Conservation (phyloP, 1,140 invertebrate genomes). For the Drosophila eugracilis region DNA sequence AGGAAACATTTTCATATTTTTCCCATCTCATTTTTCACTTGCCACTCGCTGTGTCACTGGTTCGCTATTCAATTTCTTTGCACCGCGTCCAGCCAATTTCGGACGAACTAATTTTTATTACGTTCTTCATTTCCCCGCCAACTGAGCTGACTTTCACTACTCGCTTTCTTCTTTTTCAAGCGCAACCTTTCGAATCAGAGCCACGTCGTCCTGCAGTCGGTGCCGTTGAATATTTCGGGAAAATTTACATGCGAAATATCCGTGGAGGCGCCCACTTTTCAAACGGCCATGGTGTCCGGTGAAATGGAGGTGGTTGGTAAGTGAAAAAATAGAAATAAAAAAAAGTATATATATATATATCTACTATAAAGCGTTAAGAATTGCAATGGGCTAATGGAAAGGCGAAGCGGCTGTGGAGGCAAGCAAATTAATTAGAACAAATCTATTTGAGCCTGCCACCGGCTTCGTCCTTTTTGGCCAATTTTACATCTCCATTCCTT, state of each 20-base stretch:
- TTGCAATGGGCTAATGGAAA: constrained; percentile 28
- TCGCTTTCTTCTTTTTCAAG: constrained; percentile 65
- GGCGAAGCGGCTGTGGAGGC: constrained; percentile 37
- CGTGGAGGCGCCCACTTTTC: constrained; percentile 93
- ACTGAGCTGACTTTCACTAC: constrained; percentile 24
- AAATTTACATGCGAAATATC: constrained; percentile 93
- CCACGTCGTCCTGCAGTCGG: constrained; percentile 87
- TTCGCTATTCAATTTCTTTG: constrained; percentile 78
- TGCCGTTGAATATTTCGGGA: constrained; percentile 88
- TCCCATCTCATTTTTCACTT: constrained; percentile 21
- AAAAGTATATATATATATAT: background rate
- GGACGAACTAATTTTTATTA: constrained; percentile 71
- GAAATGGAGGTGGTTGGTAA: constrained; percentile 91
- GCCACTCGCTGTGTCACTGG: constrained; percentile 7
- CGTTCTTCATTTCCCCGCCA: constrained; percentile 25
- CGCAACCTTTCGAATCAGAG: constrained; percentile 87
- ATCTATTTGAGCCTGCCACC: constrained; percentile 49
- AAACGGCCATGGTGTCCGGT: constrained; percentile 90
- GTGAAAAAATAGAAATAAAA: constrained; percentile 58
- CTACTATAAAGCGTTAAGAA: constrained; percentile 10
- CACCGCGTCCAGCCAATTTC: constrained; percentile 67
- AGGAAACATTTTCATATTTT: constrained; percentile 38
- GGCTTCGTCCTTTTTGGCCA: constrained; percentile 42
- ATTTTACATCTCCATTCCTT: constrained; percentile 74
- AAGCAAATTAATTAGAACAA: constrained; percentile 80